These are phyloP conservation scores for Peromyscus eremicus DNA, from an alignment of 2,797 vertebrate species.

Conservation along the genomic window DNA sequence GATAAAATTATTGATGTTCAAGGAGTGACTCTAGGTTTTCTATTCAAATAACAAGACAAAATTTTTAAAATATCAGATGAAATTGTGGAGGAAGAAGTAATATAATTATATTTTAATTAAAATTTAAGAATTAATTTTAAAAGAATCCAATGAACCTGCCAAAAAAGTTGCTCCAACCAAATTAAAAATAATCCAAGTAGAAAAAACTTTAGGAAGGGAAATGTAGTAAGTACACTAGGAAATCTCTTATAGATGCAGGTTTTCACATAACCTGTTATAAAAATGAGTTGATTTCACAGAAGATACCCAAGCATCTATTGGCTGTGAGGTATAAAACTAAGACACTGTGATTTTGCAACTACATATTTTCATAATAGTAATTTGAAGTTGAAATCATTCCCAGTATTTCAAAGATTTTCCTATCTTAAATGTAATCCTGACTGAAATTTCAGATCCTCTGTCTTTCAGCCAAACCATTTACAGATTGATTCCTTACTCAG, in stretches of 20 bases:
- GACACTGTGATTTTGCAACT: slow-evolving; percentile 35
- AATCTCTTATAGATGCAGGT: slow-evolving; percentile 22
- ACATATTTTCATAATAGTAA: not conserved
- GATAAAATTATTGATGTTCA: not conserved
- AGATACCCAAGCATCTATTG: not conserved
- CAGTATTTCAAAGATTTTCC: slow-evolving; percentile 30
- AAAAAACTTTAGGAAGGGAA: not conserved
- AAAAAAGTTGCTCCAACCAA: not conserved
- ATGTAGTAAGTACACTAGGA: slow-evolving; percentile 24
- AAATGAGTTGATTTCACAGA: slow-evolving; percentile 45
- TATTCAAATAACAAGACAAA: not conserved
- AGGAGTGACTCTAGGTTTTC: slow-evolving; percentile 20
- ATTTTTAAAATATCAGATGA: not conserved
- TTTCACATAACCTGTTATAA: slow-evolving; percentile 40
- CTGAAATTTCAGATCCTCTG: not conserved
- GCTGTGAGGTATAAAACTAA: not conserved
- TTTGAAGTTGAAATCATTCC: slow-evolving; percentile 37
- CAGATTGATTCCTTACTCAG: not conserved
- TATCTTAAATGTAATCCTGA: slow-evolving; percentile 45
- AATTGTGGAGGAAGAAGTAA: not conserved
- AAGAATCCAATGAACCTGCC: not conserved
- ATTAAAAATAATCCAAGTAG: slow-evolving; percentile 15
- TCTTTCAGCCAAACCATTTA: not conserved
- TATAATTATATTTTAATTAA: not conserved
- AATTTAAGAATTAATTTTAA: not conserved